These are phyloP conservation scores for Cepaea hortensis DNA, from an alignment of 2,888 invertebrate genomes.

Conservation along the genomic window DNA sequence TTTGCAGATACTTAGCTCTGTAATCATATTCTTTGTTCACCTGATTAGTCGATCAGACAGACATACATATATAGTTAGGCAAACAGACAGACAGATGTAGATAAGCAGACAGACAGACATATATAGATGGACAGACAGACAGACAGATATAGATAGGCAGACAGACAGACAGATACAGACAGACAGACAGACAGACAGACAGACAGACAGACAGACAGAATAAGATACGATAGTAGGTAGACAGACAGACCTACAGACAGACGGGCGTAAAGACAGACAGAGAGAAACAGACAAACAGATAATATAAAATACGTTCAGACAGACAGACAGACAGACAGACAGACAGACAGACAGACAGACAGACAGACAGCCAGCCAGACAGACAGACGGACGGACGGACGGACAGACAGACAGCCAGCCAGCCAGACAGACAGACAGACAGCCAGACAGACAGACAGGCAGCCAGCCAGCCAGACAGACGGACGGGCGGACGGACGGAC, in stretches of 20 bases:
- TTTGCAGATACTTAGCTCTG: no score
- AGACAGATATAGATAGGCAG: not conserved
- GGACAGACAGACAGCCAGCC: not conserved
- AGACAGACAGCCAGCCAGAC: not conserved
- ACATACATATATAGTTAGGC: not conserved
- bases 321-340: not conserved
- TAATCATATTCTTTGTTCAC: no score
- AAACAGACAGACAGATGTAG: not conserved
- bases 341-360: not conserved
- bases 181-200: conserved; percentile 17
- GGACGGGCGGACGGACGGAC: not conserved
- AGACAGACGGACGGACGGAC: not conserved
- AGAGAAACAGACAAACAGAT: no score
- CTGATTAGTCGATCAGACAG: not conserved
- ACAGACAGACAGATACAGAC: conserved; percentile 19
- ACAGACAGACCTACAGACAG: not conserved
- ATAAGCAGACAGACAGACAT: not conserved
- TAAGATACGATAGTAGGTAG: no score
- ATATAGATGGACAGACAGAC: not conserved
- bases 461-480: not conserved
- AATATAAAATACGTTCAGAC: no score
- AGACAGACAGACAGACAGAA: no score
- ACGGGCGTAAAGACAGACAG: not conserved
- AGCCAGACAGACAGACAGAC: not conserved
- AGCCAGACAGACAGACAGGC: not conserved